Base-by-base conservation (phyloP, 2,113 vertebrate species). In the Pseudopipra pipra region DNA sequence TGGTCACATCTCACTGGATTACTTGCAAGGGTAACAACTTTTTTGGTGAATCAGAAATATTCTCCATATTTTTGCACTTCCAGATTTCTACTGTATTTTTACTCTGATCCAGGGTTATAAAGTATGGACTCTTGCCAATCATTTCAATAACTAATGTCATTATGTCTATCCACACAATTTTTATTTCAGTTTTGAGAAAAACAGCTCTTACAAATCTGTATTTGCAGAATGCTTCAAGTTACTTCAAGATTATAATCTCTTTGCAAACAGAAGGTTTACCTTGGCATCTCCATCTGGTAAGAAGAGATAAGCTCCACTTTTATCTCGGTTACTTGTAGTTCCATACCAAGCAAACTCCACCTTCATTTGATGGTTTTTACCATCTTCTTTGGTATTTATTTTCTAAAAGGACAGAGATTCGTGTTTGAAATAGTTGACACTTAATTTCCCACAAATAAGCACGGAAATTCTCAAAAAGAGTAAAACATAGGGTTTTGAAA, bases 261-360 rank as follows among this genome's bases (percentile, higher is more conserved):
- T 35, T 24, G 20, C 54, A 87, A 96, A 86, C 2, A 5, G 14
- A 73, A 83, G 20, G 22, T 62, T 96, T 97, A 99, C 99, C 98
- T 98, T 98, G 68, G 98, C 98, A 9, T 98, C 98, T 61, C 98
- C 98, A 93, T 98, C 98, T 3, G 99, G 99, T 58, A 99, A 83
- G 94, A 99, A 99, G 68, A 99, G 98, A 95, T 99, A 99, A 66
- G 99, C 99, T 37, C 99, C 99, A 22, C 99, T 99, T 97, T 98
- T 99, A 96, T 99, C 99, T 80, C 93, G 96, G 52, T 97, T 98
- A 76, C 71, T 97, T 49, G 94, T 98, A 49, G 99, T 99, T 91
- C 99, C 99, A n/a, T 99, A 99, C 99, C 99, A 99, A 30, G 98
- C 95, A 92, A 99, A 99, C 7, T 98, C 98, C 49, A 99, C 95